Evolutionary conservation across 2,113 vertebrate species (phyloP), one percentile per base, ranked within the genome.

Genomic region (Gymnorhina tibicen): DNA sequence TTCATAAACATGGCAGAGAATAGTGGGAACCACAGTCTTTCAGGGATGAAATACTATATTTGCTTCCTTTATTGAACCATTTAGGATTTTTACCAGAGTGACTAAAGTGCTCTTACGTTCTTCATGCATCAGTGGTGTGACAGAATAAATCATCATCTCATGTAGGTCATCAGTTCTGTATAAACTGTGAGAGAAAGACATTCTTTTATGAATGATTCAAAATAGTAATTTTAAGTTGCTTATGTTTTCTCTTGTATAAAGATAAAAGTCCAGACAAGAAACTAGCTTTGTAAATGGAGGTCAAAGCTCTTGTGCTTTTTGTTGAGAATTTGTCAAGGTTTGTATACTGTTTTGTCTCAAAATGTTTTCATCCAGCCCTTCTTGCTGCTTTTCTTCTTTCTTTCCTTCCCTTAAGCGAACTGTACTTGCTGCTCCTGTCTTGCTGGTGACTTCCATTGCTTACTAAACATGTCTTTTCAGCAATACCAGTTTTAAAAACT

Each of bases 81-180:
- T 79, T 68, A 79, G 6, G 22, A 37, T 64, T 88, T 78, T 85
- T 80, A 68, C 44, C 20, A 16, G 56, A 66, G 19, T 19, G 28
- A 68, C n/a, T 77, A 5, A 87, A 94, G 72, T 81, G 68, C 79
- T 85, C 21, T 62, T 74, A 44, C 0, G 2, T 42, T 92, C 50
- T 93, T 95, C 87, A 95, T 59, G 73, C 91, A 68, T 95, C 68
- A 81, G 1, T 91, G 53, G 37, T 79, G 64, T 95, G 95, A 77
- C 93, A 92, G 23, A 69, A 32, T 50, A 80, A 69, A 95, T 96
- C 50, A 88, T 50, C 42, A 52, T 96, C 78, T 94, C 55, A 7
- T 46, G 9, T 74, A 42, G 33, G 37, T 46, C 53, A 33, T 68
- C 39, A 77, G 13, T 69, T 80, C 42, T 79, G 9, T 41, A 32